Conservation (phyloP, 2,797 vertebrate genomes). For the Pseudocheirus occidentalis region DNA sequence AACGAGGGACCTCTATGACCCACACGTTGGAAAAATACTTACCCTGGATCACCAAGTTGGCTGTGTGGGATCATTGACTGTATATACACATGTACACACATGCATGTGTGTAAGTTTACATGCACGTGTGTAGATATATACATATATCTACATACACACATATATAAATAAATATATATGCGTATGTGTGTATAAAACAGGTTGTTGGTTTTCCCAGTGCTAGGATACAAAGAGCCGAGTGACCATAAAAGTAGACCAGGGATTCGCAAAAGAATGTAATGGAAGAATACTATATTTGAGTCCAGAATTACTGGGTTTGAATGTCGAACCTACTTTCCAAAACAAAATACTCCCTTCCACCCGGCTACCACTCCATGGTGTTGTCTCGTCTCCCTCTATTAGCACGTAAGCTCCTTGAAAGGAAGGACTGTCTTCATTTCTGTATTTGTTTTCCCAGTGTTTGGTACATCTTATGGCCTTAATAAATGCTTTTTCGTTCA, state of each 20-base stretch:
- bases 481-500: not conserved
- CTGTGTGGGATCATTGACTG: no score
- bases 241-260: not conserved
- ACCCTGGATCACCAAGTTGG: no score
- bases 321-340: not conserved
- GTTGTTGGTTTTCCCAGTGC: not conserved
- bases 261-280: not conserved
- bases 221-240: not conserved
- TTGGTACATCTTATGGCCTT: not conserved
- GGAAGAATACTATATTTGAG: not conserved
- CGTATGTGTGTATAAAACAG: not conserved
- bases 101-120: no score
- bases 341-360: not conserved
- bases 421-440: not conserved
- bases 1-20: not conserved
- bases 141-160: not conserved
- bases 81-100: no score
- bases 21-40: not conserved
- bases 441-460: not conserved
- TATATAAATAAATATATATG: no score
- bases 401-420: not conserved
- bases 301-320: not conserved
- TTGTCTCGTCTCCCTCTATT: not conserved
- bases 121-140: not conserved
- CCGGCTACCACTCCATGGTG: not conserved